These are phyloP conservation scores for Amphibalanus amphitrite DNA, from an alignment of 1,140 invertebrate species.

Conservation along the genomic window DNA sequence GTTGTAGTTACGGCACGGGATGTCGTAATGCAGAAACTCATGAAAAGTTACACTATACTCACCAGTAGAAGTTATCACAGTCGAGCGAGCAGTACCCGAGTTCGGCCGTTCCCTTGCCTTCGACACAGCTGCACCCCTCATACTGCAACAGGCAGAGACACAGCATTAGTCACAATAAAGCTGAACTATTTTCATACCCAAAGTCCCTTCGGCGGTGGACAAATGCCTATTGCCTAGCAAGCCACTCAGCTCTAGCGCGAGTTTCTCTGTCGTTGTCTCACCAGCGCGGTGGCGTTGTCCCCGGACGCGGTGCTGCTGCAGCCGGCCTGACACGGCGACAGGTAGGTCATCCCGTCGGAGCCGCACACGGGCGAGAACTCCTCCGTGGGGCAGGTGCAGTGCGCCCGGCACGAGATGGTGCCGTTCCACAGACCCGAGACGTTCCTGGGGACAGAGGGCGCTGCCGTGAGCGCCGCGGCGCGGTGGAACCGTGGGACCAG, in stretches of 20 bases:
- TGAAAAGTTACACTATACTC: too few relatives aligned
- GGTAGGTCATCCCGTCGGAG: constrained; percentile 55
- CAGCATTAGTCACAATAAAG: constrained; percentile 5
- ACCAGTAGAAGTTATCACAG: constrained; percentile 53
- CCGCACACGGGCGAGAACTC: constrained; percentile 65
- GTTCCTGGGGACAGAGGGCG: constrained; percentile 1
- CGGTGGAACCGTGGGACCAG: too few relatives aligned
- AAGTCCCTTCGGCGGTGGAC: too few relatives aligned
- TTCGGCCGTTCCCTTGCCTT: constrained; percentile 30
- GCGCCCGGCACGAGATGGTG: neutral
- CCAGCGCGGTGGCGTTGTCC: constrained; percentile 13
- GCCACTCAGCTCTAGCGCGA: too few relatives aligned
- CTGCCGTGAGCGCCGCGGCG: too few relatives aligned
- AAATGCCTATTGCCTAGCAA: too few relatives aligned
- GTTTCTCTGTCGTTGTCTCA: too few relatives aligned
- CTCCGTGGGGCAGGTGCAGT: neutral
- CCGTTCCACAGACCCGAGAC: neutral
- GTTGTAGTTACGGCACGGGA: too few relatives aligned
- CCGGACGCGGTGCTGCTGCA: constrained; percentile 31
- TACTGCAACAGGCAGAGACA: constrained; percentile 12
- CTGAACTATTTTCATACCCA: too few relatives aligned
- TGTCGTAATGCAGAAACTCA: too few relatives aligned
- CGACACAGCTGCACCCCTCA: constrained; percentile 19
- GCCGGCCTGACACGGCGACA: constrained; percentile 75
- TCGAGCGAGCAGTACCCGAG: constrained; percentile 56